phyloP scores from a whole-genome alignment of 2,888 invertebrate species.

The Agrilus cyanescens region DNA sequence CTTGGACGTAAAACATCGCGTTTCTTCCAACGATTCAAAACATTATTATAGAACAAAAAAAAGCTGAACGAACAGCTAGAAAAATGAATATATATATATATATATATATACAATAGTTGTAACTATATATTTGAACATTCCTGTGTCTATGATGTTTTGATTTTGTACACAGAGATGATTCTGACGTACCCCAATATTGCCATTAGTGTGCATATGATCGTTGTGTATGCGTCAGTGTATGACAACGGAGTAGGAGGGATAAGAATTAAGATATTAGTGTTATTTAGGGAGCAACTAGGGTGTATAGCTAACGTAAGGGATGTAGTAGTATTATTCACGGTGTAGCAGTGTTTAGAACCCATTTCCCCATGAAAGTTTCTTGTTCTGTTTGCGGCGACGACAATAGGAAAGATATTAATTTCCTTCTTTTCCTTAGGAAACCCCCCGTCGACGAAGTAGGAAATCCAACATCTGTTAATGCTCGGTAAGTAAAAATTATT shows the following conservation, averaged over 20 bases:
- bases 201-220: too few species aligned
- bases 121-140: too few species aligned
- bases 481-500: slow-evolving; percentile 57
- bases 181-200: too few species aligned
- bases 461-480: slow-evolving; percentile 74
- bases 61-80: too few species aligned
- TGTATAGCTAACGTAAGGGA: slow-evolving; percentile 25
- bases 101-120: too few species aligned
- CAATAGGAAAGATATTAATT: slow-evolving; percentile 17
- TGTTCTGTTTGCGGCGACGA: slow-evolving; percentile 9
- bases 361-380: slow-evolving; percentile 1
- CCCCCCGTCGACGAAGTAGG: slow-evolving; percentile 78
- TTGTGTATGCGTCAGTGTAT: too few species aligned
- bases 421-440: slow-evolving; percentile 59
- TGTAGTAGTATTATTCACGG: slow-evolving; percentile 20
- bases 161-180: too few species aligned
- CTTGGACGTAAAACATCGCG: too few species aligned
- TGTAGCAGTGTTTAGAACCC: slow-evolving; percentile 16
- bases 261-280: slow-evolving; percentile 30
- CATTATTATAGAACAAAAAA: too few species aligned
- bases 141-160: too few species aligned
- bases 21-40: too few species aligned
- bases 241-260: slow-evolving; percentile 17
- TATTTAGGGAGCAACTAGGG: slow-evolving; percentile 28
- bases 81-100: too few species aligned